These are phyloP conservation scores for Laothoe populi DNA, from an alignment of 2,888 invertebrate genomes.

Conservation along the genomic window DNA sequence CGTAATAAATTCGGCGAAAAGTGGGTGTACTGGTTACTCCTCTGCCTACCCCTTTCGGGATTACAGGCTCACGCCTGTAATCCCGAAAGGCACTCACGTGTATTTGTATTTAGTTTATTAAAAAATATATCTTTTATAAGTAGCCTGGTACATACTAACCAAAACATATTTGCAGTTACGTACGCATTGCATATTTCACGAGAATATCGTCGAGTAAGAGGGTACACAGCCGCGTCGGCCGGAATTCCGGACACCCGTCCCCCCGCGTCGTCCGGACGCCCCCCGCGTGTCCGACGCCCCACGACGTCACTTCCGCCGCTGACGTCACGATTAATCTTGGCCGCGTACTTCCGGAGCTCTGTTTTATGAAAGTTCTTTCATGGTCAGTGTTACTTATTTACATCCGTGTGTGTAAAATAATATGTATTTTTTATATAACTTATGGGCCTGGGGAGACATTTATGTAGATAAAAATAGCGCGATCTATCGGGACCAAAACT, in stretches of 20 bases:
- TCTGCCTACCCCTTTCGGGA: too few species aligned
- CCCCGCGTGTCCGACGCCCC: constrained; percentile 37
- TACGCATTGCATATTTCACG: constrained; percentile 26
- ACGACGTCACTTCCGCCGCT: constrained; percentile 52
- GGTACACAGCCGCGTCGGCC: constrained; percentile 59
- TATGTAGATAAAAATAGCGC: too few species aligned
- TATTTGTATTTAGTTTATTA: too few species aligned
- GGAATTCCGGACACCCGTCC: constrained; percentile 67
- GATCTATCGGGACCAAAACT: too few species aligned
- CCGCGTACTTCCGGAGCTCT: constrained; percentile 58
- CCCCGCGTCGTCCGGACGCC: constrained; percentile 41
- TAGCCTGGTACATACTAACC: neutral
- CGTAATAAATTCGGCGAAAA: too few species aligned
- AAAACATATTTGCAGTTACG: constrained; percentile 15
- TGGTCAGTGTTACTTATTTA: constrained; percentile 25
- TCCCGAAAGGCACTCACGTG: too few species aligned
- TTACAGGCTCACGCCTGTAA: too few species aligned
- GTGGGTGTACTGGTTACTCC: too few species aligned
- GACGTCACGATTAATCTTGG: constrained; percentile 64
- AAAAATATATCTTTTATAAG: neutral
- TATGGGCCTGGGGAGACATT: too few species aligned
- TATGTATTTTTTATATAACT: too few species aligned
- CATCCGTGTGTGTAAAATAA: too few species aligned
- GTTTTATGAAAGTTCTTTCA: constrained; percentile 41
- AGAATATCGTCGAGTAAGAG: constrained; percentile 20